phyloP scores from a whole-genome alignment of 2,888 invertebrate species.

The Megaustenia siamemsis region DNA sequence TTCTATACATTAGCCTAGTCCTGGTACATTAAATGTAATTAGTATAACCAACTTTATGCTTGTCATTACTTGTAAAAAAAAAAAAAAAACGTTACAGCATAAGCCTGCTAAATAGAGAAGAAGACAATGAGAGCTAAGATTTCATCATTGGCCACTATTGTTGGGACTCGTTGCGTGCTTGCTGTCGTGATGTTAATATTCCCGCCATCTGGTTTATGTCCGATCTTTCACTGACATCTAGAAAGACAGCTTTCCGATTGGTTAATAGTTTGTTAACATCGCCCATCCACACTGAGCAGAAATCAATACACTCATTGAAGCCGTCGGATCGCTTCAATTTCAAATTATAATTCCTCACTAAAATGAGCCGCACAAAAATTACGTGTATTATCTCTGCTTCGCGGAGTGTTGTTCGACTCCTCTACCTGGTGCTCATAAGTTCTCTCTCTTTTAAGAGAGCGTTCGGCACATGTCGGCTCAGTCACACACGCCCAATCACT shows the following conservation, averaged over 20 bases:
- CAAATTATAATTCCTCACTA: neutral
- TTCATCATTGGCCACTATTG: too few relatives aligned
- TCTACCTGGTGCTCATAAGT: neutral
- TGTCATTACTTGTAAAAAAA: neutral
- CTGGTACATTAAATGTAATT: too few relatives aligned
- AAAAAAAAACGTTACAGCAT: neutral
- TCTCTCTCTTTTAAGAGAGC: neutral
- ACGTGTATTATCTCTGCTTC: neutral
- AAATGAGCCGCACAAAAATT: neutral
- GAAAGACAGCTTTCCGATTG: neutral
- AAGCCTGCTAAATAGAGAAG: too few relatives aligned
- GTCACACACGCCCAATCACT: slow-evolving; percentile 6
- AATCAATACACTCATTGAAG: slow-evolving; percentile 10
- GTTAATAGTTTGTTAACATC: slow-evolving; percentile 6
- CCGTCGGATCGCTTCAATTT: neutral
- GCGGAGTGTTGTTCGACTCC: neutral
- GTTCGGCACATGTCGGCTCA: neutral
- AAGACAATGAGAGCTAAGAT: too few relatives aligned
- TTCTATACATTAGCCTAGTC: too few relatives aligned
- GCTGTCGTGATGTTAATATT: neutral
- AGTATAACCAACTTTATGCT: neutral
- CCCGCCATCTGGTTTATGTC: neutral
- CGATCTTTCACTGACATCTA: neutral
- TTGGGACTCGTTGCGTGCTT: too few relatives aligned
- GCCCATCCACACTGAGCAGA: neutral